These are phyloP conservation scores for Teinopalpus imperialis DNA, from an alignment of 2,888 invertebrate species.

Conservation along the genomic window DNA sequence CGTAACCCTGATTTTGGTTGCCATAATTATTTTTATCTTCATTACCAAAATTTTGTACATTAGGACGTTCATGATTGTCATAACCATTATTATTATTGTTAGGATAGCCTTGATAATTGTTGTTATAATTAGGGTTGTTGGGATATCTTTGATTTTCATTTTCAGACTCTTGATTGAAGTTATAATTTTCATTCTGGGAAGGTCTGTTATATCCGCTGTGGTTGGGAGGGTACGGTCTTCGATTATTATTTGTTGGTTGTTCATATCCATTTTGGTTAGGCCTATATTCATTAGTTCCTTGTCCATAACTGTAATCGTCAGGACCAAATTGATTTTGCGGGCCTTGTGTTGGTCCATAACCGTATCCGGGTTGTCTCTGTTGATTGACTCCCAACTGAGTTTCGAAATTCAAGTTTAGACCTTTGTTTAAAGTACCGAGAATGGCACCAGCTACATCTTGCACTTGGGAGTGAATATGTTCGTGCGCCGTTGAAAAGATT, in stretches of 20 bases:
- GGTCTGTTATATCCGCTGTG: slow-evolving; percentile 17
- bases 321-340: slow-evolving; percentile 45
- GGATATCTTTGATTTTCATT: slow-evolving; percentile 26
- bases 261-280: slow-evolving; percentile 22
- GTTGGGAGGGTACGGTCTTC: neutral
- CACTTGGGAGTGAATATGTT: slow-evolving; percentile 39
- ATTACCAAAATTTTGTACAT: slow-evolving; percentile 28
- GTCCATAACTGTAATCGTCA: slow-evolving; percentile 33
- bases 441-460: slow-evolving; percentile 48
- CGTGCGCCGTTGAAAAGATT: slow-evolving; percentile 41
- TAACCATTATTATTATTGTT: slow-evolving; percentile 15
- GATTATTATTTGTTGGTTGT: slow-evolving; percentile 13
- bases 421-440: slow-evolving; percentile 41
- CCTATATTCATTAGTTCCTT: slow-evolving; percentile 11
- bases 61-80: slow-evolving; percentile 12
- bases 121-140: slow-evolving; percentile 31
- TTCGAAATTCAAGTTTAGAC: slow-evolving; percentile 40
- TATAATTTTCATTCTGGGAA: slow-evolving; percentile 7
- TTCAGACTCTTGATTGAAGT: slow-evolving; percentile 19
- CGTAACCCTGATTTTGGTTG: slow-evolving; percentile 21
- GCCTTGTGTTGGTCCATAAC: slow-evolving; percentile 32
- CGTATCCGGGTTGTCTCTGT: slow-evolving; percentile 30
- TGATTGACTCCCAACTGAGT: slow-evolving; percentile 36
- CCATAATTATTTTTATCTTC: slow-evolving; percentile 21
- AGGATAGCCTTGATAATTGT: slow-evolving; percentile 32